These are phyloP conservation scores for Sorex araneus DNA, from an alignment of 2,113 vertebrate species.

Conservation along the genomic window DNA sequence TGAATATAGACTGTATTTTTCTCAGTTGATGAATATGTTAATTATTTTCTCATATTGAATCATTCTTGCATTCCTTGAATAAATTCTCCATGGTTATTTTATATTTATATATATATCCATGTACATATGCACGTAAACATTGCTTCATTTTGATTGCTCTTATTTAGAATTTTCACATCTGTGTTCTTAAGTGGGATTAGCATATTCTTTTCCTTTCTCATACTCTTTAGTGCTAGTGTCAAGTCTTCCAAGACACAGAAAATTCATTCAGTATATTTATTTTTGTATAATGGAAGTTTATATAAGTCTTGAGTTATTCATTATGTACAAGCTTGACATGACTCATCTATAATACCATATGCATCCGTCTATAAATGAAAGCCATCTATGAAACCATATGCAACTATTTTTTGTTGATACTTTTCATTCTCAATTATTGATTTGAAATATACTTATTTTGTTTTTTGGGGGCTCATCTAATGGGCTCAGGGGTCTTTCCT, in stretches of 20 bases:
- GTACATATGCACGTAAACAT: background rate
- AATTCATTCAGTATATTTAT: background rate
- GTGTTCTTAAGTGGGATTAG: background rate
- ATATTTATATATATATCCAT: background rate
- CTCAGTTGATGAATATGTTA: too few relatives aligned
- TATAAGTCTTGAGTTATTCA: background rate
- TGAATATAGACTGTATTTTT: too few relatives aligned
- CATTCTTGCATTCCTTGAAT: slow-evolving; percentile 26
- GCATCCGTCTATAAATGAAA: background rate
- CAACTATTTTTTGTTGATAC: too few relatives aligned
- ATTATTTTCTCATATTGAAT: slow-evolving; percentile 37
- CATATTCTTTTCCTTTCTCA: slow-evolving; percentile 11
- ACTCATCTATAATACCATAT: background rate
- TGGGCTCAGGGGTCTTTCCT: too few relatives aligned
- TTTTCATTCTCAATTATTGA: slow-evolving; percentile 27
- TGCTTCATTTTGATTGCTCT: slow-evolving; percentile 33
- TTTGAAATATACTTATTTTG: background rate
- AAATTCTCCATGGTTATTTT: slow-evolving; percentile 6
- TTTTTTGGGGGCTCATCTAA: too few relatives aligned
- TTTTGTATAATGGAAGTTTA: background rate
- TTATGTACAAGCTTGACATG: background rate
- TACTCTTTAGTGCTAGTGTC: background rate
- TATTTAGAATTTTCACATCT: slow-evolving; percentile 41
- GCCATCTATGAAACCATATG: too few relatives aligned
- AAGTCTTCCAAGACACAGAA: background rate